These are phyloP conservation scores for Gavialis gangeticus DNA, from an alignment of 2,113 vertebrate genomes.

Conservation along the genomic window DNA sequence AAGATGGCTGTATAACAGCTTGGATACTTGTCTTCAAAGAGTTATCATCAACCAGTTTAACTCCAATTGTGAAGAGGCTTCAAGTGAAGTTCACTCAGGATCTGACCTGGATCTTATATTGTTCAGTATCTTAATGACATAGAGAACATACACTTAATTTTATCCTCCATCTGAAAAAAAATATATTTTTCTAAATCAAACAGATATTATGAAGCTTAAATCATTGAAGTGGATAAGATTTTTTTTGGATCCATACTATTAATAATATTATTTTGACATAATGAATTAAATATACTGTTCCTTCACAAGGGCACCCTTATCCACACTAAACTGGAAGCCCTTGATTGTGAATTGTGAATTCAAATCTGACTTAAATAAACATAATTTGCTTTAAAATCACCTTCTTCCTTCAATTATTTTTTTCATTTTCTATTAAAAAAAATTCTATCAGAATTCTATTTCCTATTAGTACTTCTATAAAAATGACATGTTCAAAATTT, in stretches of 20 bases:
- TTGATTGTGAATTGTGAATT: background rate
- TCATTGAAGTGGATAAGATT: background rate
- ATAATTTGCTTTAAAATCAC: background rate
- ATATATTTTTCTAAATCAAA: background rate
- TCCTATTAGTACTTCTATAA: background rate
- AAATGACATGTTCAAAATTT: constrained; percentile 1
- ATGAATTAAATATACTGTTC: background rate
- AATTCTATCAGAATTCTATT: background rate
- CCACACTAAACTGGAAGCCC: background rate
- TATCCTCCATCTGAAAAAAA: background rate
- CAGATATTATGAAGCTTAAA: background rate
- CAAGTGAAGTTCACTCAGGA: background rate
- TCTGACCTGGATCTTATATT: background rate
- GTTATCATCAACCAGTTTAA: too few relatives aligned
- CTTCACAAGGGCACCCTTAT: background rate
- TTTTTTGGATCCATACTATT: background rate
- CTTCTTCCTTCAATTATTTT: background rate
- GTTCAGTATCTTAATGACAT: background rate
- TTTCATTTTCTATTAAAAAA: background rate
- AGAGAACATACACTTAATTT: background rate
- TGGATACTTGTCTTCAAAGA: too few relatives aligned
- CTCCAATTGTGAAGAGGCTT: too few relatives aligned
- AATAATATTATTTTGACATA: background rate
- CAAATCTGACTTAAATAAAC: background rate
- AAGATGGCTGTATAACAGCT: too few relatives aligned